Conservation (phyloP, 2,113 vertebrate species). For the Xerus inauris region DNA sequence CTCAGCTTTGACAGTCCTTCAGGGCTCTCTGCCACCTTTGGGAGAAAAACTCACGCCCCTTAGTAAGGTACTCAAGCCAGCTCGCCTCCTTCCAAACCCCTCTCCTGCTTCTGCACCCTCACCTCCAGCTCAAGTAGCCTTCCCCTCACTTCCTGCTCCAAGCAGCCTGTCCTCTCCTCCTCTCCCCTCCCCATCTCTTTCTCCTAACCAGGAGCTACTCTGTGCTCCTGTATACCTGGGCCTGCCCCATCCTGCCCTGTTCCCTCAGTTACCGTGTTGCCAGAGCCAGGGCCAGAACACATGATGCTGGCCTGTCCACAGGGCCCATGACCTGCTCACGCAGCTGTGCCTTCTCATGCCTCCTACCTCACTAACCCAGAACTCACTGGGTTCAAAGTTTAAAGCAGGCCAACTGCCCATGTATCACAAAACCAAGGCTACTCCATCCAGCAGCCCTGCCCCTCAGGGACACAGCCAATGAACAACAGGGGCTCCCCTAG, state of each 20-base stretch:
- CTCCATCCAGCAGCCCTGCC: background rate
- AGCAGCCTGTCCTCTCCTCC: background rate
- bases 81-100: background rate
- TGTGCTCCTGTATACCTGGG: background rate
- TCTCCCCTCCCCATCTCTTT: background rate
- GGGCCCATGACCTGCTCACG: background rate
- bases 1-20: background rate
- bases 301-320: too few relatives aligned
- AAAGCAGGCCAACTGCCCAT: background rate
- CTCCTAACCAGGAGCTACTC: background rate
- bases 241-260: background rate
- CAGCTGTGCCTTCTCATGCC: background rate
- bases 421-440: background rate
- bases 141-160: background rate
- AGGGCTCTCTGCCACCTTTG: background rate
- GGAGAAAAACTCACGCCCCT: background rate
- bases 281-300: background rate
- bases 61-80: background rate
- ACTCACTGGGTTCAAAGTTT: background rate
- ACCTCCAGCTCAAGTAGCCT: background rate
- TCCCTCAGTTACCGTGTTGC: background rate
- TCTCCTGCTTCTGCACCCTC: background rate
- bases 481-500: background rate
- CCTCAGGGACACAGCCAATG: background rate
- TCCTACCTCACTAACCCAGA: background rate